Evolutionary conservation across 2,113 vertebrate genomes (phyloP).

Genomic region (Suricata suricatta): DNA sequence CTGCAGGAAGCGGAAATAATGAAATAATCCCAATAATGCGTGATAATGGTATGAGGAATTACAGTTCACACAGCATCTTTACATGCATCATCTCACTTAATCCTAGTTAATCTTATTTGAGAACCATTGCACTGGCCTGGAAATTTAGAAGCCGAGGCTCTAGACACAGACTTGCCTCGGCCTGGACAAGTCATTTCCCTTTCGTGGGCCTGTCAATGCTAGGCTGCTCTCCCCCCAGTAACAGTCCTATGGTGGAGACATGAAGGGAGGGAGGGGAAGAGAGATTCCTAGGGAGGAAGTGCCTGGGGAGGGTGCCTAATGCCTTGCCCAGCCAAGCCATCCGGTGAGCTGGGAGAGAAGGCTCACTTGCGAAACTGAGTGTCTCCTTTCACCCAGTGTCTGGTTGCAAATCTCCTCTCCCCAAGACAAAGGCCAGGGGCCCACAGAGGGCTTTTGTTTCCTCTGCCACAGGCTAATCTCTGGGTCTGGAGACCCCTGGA

Average conservation of each 20-base stretch:
- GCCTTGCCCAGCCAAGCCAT: conserved; percentile 40
- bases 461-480: conserved; percentile 49
- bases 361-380: conserved; percentile 63
- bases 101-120: conserved; percentile 48
- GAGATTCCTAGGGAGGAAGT: not conserved
- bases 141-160: conserved; percentile 7
- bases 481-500: not conserved
- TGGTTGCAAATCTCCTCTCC: conserved; percentile 68
- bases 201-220: not conserved
- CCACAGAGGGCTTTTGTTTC: conserved; percentile 59
- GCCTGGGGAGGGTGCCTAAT: not conserved
- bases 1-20: conserved; percentile 30
- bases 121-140: not conserved
- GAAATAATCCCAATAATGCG: not conserved
- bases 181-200: conserved; percentile 22
- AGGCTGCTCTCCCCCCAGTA: not conserved
- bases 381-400: conserved; percentile 78
- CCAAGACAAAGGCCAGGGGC: conserved; percentile 61
- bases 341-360: conserved; percentile 4
- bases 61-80: conserved; percentile 50
- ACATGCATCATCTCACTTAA: conserved; percentile 45
- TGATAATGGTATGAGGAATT: conserved; percentile 42
- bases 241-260: not conserved
- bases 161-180: not conserved
- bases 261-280: not conserved